Percentiles rank a stretch among this genome's conserved stretches.
phyloP scores from a whole-genome alignment of 2,888 invertebrate genomes.

The Tetragnatha montana region DNA sequence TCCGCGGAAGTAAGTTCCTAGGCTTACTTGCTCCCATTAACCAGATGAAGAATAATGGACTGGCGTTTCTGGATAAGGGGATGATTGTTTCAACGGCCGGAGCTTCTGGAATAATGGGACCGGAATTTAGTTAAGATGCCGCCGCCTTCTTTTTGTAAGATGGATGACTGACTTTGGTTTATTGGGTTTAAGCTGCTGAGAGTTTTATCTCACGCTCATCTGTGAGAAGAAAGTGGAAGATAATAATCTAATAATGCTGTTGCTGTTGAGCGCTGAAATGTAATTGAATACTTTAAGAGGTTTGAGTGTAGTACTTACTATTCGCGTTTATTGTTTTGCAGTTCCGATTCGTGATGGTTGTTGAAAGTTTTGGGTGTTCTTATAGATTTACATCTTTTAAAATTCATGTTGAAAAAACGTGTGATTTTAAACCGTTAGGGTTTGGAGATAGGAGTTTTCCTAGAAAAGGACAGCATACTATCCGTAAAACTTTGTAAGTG shows the following conservation, averaged over 20 bases:
- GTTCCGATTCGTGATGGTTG: too few species aligned
- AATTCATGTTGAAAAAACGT: too few species aligned
- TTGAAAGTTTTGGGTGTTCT: too few species aligned
- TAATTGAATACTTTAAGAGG: too few species aligned
- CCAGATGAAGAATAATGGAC: slow-evolving; percentile 53
- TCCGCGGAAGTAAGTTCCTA: neutral
- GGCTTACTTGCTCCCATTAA: slow-evolving; percentile 41
- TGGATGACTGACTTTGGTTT: neutral
- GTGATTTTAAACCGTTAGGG: too few species aligned
- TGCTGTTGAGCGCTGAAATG: too few species aligned
- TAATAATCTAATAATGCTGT: neutral
- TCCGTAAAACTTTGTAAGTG: too few species aligned
- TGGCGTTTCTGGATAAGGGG: neutral
- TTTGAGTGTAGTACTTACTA: too few species aligned
- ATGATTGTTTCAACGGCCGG: slow-evolving; percentile 36
- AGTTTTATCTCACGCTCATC: neutral
- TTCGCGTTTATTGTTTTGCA: too few species aligned
- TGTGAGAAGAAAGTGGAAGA: neutral
- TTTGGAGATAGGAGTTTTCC: too few species aligned
- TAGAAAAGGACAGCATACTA: too few species aligned
- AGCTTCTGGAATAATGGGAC: slow-evolving; percentile 24
- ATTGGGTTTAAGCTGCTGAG: neutral
- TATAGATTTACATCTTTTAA: too few species aligned
- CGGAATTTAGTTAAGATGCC: slow-evolving; percentile 33
- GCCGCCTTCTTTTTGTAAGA: slow-evolving; percentile 13